phyloP scores from a whole-genome alignment of 1,140 invertebrate species.

The Zeugodacus cucurbitae region DNA sequence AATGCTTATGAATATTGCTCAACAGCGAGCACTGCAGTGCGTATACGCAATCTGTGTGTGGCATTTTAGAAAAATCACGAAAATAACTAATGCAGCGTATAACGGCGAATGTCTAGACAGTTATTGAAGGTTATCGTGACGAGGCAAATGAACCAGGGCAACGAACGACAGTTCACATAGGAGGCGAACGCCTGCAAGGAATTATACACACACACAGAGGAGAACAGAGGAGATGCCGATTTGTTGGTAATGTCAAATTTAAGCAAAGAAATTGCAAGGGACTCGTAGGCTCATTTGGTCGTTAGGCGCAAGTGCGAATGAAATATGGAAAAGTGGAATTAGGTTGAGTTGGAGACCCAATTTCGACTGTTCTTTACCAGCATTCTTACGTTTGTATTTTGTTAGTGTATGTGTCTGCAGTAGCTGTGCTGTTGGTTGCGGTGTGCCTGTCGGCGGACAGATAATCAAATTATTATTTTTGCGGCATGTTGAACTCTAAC shows the following conservation, averaged over 20 bases:
- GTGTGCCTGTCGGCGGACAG: background rate
- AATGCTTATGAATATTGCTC: no score
- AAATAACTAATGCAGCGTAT: background rate
- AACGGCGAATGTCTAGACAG: constrained; percentile 26
- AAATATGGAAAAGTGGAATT: background rate
- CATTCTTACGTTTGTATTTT: no score
- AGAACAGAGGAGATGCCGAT: no score
- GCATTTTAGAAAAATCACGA: background rate
- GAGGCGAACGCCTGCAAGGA: background rate
- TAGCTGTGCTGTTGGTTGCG: background rate
- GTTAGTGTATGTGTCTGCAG: no score
- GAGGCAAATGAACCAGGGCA: constrained; percentile 1
- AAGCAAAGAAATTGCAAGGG: no score
- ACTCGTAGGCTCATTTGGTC: no score
- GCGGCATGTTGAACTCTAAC: background rate
- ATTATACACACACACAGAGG: background rate
- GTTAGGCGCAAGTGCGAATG: no score
- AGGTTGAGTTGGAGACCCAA: no score
- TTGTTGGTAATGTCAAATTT: no score
- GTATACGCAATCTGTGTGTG: background rate
- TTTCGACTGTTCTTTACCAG: no score
- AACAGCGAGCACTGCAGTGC: background rate
- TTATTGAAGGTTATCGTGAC: constrained; percentile 18
- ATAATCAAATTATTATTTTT: background rate
- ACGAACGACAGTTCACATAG: background rate